Percentiles rank a stretch among this genome's conserved stretches.
Evolutionary conservation across 2,797 vertebrate genomes (phyloP).

Genomic region (Syndactyla subalaris): DNA sequence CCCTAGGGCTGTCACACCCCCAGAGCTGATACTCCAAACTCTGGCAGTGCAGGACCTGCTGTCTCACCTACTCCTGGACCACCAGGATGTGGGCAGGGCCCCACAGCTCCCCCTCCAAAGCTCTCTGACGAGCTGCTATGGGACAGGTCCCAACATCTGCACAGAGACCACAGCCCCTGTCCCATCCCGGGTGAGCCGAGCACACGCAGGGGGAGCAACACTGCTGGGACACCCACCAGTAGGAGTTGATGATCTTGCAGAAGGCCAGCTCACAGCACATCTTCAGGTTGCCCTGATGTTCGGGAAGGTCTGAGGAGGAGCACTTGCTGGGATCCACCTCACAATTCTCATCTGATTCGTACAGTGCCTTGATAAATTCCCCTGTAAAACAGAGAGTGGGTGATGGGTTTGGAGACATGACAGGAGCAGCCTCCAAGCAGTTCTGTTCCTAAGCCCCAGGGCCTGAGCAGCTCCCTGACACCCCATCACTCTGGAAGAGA

Average conservation of each 20-base stretch:
- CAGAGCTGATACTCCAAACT: background rate
- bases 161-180: rapidly evolving
- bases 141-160: background rate
- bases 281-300: constrained; percentile 98
- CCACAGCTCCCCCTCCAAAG: background rate
- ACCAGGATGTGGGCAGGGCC: background rate
- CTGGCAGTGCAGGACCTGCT: background rate
- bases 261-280: constrained; percentile 99
- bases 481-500: rapidly evolving
- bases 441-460: background rate
- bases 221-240: constrained; percentile 76
- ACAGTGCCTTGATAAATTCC: constrained; percentile 97
- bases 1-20: background rate
- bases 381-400: constrained; percentile 75
- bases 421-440: background rate
- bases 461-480: rapidly evolving
- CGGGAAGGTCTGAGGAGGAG: constrained; percentile 88
- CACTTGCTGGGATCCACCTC: constrained; percentile 97
- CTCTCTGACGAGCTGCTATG: background rate
- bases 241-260: constrained; percentile 99
- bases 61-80: background rate
- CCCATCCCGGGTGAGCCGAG: rapidly evolving
- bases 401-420: background rate
- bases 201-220: rapidly evolving
- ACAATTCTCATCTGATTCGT: constrained; percentile 98